A percentile compares a stretch with the other conserved stretches of the same genome.
Evolutionary conservation across 2,888 invertebrate genomes (phyloP).

Genomic region (Beris chalybata): DNA sequence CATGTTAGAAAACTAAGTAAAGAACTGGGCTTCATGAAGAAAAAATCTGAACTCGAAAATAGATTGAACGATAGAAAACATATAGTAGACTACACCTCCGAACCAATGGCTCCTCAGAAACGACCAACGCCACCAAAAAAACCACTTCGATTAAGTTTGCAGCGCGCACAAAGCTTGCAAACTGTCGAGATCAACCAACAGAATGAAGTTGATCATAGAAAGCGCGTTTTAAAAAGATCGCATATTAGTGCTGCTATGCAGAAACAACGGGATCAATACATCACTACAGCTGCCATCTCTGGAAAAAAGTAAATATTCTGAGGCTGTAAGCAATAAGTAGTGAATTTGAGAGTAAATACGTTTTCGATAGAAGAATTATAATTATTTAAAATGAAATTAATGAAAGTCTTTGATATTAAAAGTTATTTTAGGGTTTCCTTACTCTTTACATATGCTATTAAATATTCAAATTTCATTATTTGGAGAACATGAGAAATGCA

Average conservation of each 20-base stretch:
- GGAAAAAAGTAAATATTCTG: too few relatives aligned
- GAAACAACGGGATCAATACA: too few relatives aligned
- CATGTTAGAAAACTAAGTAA: conserved; percentile 26
- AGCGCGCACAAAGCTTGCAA: conserved; percentile 80
- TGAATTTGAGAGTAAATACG: too few relatives aligned
- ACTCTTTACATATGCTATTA: too few relatives aligned
- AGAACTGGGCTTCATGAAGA: conserved; percentile 61
- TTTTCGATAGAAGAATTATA: too few relatives aligned
- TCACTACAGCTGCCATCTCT: too few relatives aligned
- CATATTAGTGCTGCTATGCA: conserved; percentile 43
- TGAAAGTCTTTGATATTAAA: too few relatives aligned
- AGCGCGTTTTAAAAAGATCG: conserved; percentile 52
- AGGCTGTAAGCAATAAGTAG: too few relatives aligned
- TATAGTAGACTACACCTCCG: conserved; percentile 62
- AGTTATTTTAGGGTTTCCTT: too few relatives aligned
- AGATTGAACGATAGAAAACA: conserved; percentile 51
- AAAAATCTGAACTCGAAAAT: conserved; percentile 76
- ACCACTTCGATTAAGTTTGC: conserved; percentile 78
- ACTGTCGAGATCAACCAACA: conserved; percentile 60
- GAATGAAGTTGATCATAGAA: conserved; percentile 46
- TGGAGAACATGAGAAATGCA: too few relatives aligned
- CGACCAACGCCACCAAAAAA: conserved; percentile 83
- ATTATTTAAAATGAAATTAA: too few relatives aligned
- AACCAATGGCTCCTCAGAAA: conserved; percentile 61
- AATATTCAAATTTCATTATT: too few relatives aligned